A percentile compares a stretch with the other conserved stretches of the same genome.
phyloP scores from a whole-genome alignment of 1,140 invertebrate species.

The Chymomyza costata region DNA sequence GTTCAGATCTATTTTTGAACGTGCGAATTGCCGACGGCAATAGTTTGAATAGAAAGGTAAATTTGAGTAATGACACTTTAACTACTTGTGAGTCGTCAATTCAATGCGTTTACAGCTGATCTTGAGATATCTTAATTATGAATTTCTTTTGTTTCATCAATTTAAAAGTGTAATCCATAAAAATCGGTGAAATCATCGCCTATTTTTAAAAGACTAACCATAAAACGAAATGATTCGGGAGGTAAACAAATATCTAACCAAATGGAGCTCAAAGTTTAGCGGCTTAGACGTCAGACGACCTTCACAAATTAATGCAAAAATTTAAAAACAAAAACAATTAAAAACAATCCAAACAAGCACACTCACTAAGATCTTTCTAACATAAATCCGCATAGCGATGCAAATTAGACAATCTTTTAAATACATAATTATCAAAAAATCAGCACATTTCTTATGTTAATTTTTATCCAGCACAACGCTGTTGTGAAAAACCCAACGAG shows the following conservation, averaged over 20 bases:
- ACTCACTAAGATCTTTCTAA: constrained; percentile 51
- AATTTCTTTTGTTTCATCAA: not conserved
- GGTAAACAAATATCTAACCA: not conserved
- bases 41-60: constrained; percentile 35
- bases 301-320: constrained; percentile 35
- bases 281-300: constrained; percentile 42
- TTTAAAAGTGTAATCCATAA: too few relatives aligned
- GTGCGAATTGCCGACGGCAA: constrained; percentile 20
- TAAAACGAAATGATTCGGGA: not conserved
- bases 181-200: constrained; percentile 60
- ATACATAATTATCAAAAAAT: constrained; percentile 31
- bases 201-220: constrained; percentile 48
- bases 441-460: constrained; percentile 72
- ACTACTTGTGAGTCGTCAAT: not conserved
- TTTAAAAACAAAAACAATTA: constrained; percentile 5
- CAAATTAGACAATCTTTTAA: constrained; percentile 47
- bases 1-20: constrained; percentile 13
- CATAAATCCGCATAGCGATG: constrained; percentile 69
- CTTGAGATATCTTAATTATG: too few relatives aligned
- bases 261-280: constrained; percentile 22
- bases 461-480: constrained; percentile 61
- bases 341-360: constrained; percentile 26
- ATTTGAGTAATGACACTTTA: constrained; percentile 62
- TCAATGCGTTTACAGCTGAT: too few relatives aligned
- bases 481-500: constrained; percentile 52